A percentile compares a stretch with the other conserved stretches of the same genome.
These are phyloP conservation scores for Cebidichthys violaceus DNA, from an alignment of 2,113 vertebrate species.

Conservation along the genomic window DNA sequence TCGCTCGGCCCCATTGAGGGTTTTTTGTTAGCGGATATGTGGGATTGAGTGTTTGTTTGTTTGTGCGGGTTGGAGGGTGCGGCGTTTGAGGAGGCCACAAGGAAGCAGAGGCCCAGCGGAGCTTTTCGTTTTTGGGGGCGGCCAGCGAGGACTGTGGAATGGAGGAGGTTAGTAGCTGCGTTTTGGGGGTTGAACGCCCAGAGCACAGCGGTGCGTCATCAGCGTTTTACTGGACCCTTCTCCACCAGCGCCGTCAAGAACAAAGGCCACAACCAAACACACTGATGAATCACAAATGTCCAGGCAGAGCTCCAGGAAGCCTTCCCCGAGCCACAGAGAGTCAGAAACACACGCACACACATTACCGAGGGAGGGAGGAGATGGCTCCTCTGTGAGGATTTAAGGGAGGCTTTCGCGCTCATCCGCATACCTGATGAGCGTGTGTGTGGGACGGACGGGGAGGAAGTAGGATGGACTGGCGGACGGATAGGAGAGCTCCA, in stretches of 20 bases:
- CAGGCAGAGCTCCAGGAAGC: constrained; percentile 72
- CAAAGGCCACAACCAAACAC: constrained; percentile 68
- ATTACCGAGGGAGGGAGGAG: constrained; percentile 44
- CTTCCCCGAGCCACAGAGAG: constrained; percentile 49
- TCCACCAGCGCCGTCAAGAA: constrained; percentile 58
- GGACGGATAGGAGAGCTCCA: constrained; percentile 35
- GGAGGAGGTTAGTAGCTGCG: constrained; percentile 20
- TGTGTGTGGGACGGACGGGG: constrained; percentile 61
- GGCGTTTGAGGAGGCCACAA: constrained; percentile 38
- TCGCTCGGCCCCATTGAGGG: constrained; percentile 19
- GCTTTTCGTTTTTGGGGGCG: constrained; percentile 6
- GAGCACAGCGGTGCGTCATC: constrained; percentile 69
- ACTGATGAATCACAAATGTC: constrained; percentile 79
- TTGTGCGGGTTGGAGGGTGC: constrained; percentile 56
- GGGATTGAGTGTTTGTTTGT: constrained; percentile 61
- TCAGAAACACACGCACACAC: constrained; percentile 53
- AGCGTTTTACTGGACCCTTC: constrained; percentile 68
- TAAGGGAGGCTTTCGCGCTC: constrained; percentile 57
- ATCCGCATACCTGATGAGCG: constrained; percentile 49
- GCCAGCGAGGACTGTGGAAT: background rate
- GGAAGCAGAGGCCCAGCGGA: constrained; percentile 46
- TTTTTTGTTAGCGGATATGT: constrained; percentile 55
- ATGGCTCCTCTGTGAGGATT: constrained; percentile 49
- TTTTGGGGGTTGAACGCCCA: constrained; percentile 42
- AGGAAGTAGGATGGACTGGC: constrained; percentile 51